Evolutionary conservation across 2,888 invertebrate species (phyloP).

Genomic region (Phyto melanocephala): DNA sequence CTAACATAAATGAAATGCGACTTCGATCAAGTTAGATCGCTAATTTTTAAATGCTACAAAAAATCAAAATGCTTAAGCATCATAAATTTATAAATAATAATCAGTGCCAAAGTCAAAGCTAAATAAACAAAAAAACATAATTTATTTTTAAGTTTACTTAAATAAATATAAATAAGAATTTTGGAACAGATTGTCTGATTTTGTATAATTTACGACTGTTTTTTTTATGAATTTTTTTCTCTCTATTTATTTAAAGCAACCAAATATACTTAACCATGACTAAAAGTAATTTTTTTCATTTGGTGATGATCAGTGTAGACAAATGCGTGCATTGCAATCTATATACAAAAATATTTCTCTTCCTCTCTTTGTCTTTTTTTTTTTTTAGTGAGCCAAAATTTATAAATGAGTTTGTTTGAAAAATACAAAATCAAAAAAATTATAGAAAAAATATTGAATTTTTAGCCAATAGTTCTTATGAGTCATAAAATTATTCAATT

Average conservation of each 20-base stretch:
- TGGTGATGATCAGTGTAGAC: not conserved
- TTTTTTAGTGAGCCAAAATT: not conserved
- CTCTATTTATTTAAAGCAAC: not conserved
- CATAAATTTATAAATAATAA: too few species aligned
- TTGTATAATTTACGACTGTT: slow-evolving; percentile 15
- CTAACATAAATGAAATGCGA: too few species aligned
- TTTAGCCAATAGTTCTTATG: not conserved
- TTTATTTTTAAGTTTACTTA: not conserved
- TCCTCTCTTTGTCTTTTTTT: not conserved
- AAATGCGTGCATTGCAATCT: not conserved
- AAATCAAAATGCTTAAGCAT: too few species aligned
- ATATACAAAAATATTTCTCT: too few species aligned
- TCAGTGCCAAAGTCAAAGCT: not conserved
- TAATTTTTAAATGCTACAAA: too few species aligned
- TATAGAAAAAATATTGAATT: not conserved
- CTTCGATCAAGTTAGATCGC: too few species aligned
- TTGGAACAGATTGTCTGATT: not conserved
- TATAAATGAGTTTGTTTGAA: not conserved
- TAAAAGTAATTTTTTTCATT: slow-evolving; percentile 1
- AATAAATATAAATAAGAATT: not conserved
- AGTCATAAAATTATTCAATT: not conserved
- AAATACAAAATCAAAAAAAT: not conserved
- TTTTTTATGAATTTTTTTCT: not conserved
- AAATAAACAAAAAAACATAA: not conserved
- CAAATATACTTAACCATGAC: not conserved